Evolutionary conservation across 2,888 invertebrate species (phyloP).

Genomic region (Gonocerus acuteangulatus): DNA sequence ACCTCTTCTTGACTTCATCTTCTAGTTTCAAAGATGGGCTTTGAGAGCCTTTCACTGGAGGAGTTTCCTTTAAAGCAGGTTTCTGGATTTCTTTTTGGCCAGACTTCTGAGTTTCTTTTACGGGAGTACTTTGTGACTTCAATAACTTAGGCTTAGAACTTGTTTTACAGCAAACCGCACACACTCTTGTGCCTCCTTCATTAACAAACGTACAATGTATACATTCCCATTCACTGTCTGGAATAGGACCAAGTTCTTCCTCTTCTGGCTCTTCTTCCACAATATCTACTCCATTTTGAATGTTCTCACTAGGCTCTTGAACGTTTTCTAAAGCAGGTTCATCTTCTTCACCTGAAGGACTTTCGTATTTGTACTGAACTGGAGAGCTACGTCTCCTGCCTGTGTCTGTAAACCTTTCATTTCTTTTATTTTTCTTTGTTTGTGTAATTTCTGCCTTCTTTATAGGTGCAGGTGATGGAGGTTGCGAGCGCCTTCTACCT

Average conservation of each 20-base stretch:
- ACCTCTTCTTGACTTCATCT: constrained; percentile 44
- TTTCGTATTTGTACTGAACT: constrained; percentile 4
- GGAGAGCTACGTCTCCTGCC: constrained; percentile 18
- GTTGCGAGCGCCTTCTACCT: neutral
- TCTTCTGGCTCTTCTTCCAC: constrained; percentile 37
- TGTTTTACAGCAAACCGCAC: constrained; percentile 80
- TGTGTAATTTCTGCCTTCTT: neutral
- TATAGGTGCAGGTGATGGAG: neutral
- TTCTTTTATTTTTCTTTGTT: constrained; percentile 14
- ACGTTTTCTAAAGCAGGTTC: neutral
- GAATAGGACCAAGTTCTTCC: constrained; percentile 33
- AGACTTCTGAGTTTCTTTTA: neutral
- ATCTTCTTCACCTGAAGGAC: constrained; percentile 12
- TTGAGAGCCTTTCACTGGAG: constrained; percentile 39
- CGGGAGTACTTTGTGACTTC: constrained; percentile 37
- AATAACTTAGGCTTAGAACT: constrained; percentile 41
- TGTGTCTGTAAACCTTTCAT: constrained; percentile 22
- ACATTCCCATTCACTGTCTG: constrained; percentile 61
- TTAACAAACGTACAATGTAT: constrained; percentile 87
- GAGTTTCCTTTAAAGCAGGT: neutral
- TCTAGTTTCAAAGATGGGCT: constrained; percentile 6
- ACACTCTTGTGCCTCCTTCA: constrained; percentile 67
- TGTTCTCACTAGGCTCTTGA: neutral
- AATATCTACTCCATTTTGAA: neutral
- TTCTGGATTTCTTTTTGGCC: constrained; percentile 7